Evolutionary conservation across 1,140 invertebrate species (phyloP).

Genomic region (Neodiprion pinetum): DNA sequence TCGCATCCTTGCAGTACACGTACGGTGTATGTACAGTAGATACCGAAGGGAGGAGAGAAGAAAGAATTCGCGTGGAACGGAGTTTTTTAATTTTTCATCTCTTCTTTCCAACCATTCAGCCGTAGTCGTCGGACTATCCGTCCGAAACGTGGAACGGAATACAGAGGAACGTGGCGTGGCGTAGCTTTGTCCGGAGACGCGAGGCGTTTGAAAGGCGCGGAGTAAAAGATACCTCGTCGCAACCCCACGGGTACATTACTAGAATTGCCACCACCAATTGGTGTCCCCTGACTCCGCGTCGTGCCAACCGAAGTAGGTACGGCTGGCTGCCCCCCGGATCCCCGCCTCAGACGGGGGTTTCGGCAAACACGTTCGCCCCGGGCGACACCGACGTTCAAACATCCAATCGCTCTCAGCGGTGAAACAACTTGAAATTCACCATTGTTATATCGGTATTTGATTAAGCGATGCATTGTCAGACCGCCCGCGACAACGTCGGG

Average conservation of each 20-base stretch:
- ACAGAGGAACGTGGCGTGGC: too few species aligned
- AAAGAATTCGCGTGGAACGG: too few species aligned
- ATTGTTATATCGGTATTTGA: constrained; percentile 54
- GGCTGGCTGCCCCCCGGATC: too few species aligned
- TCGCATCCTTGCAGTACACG: too few species aligned
- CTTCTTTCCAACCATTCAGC: too few species aligned
- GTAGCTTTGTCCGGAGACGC: too few species aligned
- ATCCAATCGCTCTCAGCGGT: constrained; percentile 49
- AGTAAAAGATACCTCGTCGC: constrained; percentile 20
- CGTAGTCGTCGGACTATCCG: too few species aligned
- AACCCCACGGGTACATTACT: constrained; percentile 60
- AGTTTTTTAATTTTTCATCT: too few species aligned
- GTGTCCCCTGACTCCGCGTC: not conserved
- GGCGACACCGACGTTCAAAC: constrained; percentile 54
- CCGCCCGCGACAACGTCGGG: not conserved
- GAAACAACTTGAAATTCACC: constrained; percentile 43
- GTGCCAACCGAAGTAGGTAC: too few species aligned
- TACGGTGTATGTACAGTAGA: too few species aligned
- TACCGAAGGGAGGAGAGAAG: too few species aligned
- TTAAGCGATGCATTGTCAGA: constrained; percentile 46
- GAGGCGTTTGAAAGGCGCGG: not conserved
- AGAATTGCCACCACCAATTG: constrained; percentile 45
- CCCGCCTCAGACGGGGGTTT: constrained; percentile 37
- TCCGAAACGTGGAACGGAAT: too few species aligned
- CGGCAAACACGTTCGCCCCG: constrained; percentile 51